Percentiles rank a stretch among this genome's conserved stretches.
These are phyloP conservation scores for Mechanitis mazaeus DNA, from an alignment of 2,888 invertebrate species.

Conservation along the genomic window DNA sequence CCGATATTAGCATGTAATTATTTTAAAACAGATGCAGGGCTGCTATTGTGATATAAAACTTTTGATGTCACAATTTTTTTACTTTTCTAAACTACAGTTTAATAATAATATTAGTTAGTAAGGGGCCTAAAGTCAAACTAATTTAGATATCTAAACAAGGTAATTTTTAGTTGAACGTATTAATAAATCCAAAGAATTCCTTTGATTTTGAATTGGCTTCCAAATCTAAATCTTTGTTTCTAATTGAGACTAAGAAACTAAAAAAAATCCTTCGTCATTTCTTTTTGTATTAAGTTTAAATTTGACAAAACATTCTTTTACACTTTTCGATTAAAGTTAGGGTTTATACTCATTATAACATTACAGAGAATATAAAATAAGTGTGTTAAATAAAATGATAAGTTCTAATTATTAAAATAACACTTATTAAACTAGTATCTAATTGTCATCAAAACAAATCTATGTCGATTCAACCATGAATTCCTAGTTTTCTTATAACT, in stretches of 20 bases:
- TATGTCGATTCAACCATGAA: neutral
- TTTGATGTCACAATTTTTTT: conserved; percentile 48
- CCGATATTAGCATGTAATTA: conserved; percentile 32
- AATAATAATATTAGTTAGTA: conserved; percentile 7
- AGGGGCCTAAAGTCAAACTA: conserved; percentile 3
- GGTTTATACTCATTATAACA: too few species aligned
- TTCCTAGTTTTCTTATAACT: conserved; percentile 20
- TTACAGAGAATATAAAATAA: too few species aligned
- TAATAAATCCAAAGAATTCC: conserved; percentile 39
- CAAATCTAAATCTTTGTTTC: conserved; percentile 16
- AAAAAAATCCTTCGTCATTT: conserved; percentile 5
- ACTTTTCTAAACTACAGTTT: conserved; percentile 1
- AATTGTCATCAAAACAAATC: neutral
- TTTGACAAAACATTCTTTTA: too few species aligned
- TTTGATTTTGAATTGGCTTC: conserved; percentile 24
- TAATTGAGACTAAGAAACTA: neutral
- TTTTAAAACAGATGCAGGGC: conserved; percentile 46
- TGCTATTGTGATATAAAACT: conserved; percentile 52
- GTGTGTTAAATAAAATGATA: too few species aligned
- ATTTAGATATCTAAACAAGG: conserved; percentile 12
- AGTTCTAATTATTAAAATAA: too few species aligned
- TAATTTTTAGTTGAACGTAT: conserved; percentile 26
- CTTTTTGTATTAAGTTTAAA: conserved; percentile 15
- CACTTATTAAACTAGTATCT: neutral
- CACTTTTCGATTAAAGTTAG: too few species aligned